Conservation (phyloP, 2,888 invertebrate genomes). For the Dicyrtomina minuta region DNA sequence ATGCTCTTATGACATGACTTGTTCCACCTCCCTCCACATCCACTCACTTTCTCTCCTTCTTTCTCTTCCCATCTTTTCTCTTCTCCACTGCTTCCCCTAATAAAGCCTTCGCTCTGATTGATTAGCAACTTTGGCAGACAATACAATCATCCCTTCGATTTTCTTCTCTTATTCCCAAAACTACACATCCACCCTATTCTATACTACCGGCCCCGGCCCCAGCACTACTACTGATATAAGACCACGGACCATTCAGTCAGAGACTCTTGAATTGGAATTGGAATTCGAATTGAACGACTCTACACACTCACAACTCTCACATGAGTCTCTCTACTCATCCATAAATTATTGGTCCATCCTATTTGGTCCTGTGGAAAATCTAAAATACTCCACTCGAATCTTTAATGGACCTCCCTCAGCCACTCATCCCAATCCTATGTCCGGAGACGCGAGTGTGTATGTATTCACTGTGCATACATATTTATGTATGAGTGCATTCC, state of each 20-base stretch:
- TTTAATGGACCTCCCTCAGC: constrained; percentile 27
- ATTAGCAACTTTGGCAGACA: constrained; percentile 37
- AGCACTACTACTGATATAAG: background rate
- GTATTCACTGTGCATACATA: background rate
- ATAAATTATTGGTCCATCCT: constrained; percentile 37
- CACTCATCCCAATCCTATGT: constrained; percentile 11
- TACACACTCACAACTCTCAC: constrained; percentile 8
- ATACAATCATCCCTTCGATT: constrained; percentile 27
- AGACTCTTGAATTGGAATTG: background rate
- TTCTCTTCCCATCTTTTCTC: constrained; percentile 11
- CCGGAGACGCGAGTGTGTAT: too few species aligned
- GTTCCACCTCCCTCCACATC: constrained; percentile 14
- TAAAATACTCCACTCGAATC: constrained; percentile 35
- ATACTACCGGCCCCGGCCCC: background rate
- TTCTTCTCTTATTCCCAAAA: constrained; percentile 3
- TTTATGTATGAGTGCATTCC: background rate
- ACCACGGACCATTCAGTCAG: background rate
- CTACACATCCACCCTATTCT: background rate
- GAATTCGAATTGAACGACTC: background rate
- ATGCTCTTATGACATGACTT: constrained; percentile 40
- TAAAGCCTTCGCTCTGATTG: constrained; percentile 43
- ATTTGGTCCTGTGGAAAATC: constrained; percentile 27
- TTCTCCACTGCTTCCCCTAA: constrained; percentile 25
- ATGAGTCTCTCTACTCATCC: constrained; percentile 34
- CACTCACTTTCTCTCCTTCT: constrained; percentile 11